These are phyloP conservation scores for Limnephilus rhombicus DNA, from an alignment of 2,888 invertebrate genomes.

Conservation along the genomic window DNA sequence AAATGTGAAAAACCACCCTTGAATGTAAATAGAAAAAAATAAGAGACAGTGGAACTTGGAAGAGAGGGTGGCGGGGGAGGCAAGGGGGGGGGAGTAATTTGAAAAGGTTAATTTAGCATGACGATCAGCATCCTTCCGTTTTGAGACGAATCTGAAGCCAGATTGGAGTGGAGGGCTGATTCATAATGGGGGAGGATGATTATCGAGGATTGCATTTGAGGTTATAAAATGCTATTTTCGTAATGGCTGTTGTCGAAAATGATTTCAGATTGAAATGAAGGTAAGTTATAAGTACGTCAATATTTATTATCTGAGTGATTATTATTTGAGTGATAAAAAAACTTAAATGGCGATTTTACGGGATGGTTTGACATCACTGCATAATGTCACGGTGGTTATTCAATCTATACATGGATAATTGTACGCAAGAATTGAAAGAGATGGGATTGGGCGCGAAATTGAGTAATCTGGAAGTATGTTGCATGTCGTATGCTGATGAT, in stretches of 20 bases:
- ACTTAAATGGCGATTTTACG: no score
- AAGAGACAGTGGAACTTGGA: constrained; percentile 14
- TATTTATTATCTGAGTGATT: no score
- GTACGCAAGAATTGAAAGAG: no score
- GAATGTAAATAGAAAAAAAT: constrained; percentile 59
- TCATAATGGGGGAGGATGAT: constrained; percentile 19
- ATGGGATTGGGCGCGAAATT: no score
- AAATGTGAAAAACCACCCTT: constrained; percentile 46
- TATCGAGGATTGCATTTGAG: constrained; percentile 24
- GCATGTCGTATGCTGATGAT: no score
- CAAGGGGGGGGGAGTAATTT: constrained; percentile 27
- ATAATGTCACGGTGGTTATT: no score
- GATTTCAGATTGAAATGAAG: background rate
- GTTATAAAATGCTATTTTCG: background rate
- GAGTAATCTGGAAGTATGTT: no score
- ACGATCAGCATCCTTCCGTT: constrained; percentile 60
- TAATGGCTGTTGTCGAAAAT: background rate
- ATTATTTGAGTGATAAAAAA: no score
- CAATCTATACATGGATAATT: no score
- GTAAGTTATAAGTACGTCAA: no score
- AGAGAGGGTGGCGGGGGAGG: background rate
- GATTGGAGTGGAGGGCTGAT: constrained; percentile 38
- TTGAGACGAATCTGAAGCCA: constrained; percentile 55
- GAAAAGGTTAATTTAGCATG: constrained; percentile 62
- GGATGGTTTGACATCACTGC: no score